Evolutionary conservation across 2,113 vertebrate species (phyloP).

Genomic region (Polypterus bichir): DNA sequence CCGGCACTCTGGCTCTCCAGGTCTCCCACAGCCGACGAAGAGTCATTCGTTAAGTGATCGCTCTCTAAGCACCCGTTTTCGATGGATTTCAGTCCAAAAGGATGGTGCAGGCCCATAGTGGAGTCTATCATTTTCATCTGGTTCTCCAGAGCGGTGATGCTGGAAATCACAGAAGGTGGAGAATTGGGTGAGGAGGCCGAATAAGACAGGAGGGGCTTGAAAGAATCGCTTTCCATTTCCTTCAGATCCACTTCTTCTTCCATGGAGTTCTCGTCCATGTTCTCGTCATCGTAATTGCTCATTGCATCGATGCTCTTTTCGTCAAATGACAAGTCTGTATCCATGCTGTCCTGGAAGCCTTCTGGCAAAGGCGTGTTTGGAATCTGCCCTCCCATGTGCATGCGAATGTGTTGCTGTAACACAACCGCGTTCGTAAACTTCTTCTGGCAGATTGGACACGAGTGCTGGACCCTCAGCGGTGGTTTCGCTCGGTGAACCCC

Average conservation of each 20-base stretch:
- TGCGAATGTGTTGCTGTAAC: slow-evolving; percentile 95
- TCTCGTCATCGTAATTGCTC: slow-evolving; percentile 78
- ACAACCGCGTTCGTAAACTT: slow-evolving; percentile 98
- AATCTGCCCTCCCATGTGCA: slow-evolving; percentile 98
- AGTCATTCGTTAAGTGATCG: slow-evolving; percentile 79
- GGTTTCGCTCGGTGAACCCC: slow-evolving; percentile 95
- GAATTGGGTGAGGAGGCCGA: slow-evolving; percentile 68
- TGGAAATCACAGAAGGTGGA: slow-evolving; percentile 88
- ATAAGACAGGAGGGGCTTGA: slow-evolving; percentile 58
- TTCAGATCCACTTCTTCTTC: slow-evolving; percentile 76
- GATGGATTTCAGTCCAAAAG: slow-evolving; percentile 58
- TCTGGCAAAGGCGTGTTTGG: slow-evolving; percentile 85
- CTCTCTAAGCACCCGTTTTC: slow-evolving; percentile 79
- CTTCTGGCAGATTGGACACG: slow-evolving; percentile 97
- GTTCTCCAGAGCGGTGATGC: slow-evolving; percentile 90
- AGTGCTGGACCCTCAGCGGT: slow-evolving; percentile 90
- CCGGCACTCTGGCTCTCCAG: slow-evolving; percentile 81
- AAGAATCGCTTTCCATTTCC: slow-evolving; percentile 56
- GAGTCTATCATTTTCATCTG: slow-evolving; percentile 98
- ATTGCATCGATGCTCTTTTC: slow-evolving; percentile 75
- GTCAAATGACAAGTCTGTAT: slow-evolving; percentile 74
- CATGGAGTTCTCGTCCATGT: slow-evolving; percentile 85
- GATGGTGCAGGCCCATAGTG: slow-evolving; percentile 69
- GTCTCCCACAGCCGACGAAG: slow-evolving; percentile 68
- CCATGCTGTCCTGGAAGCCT: slow-evolving; percentile 78